phyloP scores from a whole-genome alignment of 1,140 invertebrate genomes.

The Diplogasteroides magnus region DNA sequence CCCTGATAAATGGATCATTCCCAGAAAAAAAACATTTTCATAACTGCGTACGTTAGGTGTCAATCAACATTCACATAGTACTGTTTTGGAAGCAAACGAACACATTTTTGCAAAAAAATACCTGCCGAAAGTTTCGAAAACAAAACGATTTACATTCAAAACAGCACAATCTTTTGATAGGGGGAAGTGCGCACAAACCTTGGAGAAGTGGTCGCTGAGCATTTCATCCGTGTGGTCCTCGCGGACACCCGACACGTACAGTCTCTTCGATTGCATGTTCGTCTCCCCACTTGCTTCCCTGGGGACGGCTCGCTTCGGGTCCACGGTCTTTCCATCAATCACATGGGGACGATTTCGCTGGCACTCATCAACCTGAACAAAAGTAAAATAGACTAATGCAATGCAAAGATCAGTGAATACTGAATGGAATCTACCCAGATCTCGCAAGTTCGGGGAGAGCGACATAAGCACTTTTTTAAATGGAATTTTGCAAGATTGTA shows the following conservation, averaged over 20 bases:
- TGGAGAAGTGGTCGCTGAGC: conserved; percentile 80
- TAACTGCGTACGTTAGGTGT: neutral
- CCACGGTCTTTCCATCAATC: conserved; percentile 79
- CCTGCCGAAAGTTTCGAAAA: neutral
- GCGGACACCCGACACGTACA: conserved; percentile 83
- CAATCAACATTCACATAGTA: neutral
- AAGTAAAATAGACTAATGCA: too few relatives aligned
- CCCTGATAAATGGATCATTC: conserved; percentile 1
- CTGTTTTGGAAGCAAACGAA: conserved; percentile 66
- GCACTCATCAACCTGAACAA: conserved; percentile 78
- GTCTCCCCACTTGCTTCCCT: conserved; percentile 65
- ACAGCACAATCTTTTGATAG: too few relatives aligned
- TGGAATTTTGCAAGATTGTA: too few relatives aligned
- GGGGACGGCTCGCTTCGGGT: conserved; percentile 92
- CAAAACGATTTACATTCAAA: conserved; percentile 63
- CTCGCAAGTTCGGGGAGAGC: too few relatives aligned
- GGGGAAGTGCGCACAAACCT: too few relatives aligned
- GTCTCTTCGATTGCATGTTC: conserved; percentile 20
- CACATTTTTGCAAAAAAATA: too few relatives aligned
- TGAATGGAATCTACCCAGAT: too few relatives aligned
- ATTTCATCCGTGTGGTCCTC: conserved; percentile 50
- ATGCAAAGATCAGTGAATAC: too few relatives aligned
- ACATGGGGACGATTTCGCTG: conserved; percentile 77
- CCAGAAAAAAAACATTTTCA: conserved; percentile 8
- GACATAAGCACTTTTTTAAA: too few relatives aligned